Conservation (phyloP, 2,888 invertebrate species). For the Nephrocerus scutellatus region DNA sequence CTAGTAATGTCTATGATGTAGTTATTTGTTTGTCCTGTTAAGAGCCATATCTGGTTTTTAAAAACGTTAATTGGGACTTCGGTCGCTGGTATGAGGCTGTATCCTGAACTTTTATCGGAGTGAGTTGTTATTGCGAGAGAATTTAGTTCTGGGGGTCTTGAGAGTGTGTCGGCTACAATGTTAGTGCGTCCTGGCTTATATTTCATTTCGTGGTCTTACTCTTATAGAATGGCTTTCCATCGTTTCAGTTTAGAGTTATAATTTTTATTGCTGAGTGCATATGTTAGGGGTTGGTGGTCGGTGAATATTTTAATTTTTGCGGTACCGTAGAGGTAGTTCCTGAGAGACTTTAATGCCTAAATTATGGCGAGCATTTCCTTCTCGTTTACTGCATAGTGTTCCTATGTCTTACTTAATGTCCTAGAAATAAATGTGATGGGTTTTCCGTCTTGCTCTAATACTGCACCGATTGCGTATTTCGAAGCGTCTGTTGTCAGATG, state of each 20-base stretch:
- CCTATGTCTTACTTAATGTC: slow-evolving; percentile 1
- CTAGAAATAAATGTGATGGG: slow-evolving; percentile 6
- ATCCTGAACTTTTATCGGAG: slow-evolving; percentile 6
- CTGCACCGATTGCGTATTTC: slow-evolving; percentile 4
- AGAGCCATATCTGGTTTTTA: slow-evolving; percentile 12
- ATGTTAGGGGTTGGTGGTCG: background rate
- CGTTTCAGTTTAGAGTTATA: background rate
- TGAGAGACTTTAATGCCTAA: slow-evolving; percentile 2
- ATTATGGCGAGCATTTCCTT: slow-evolving; percentile 5
- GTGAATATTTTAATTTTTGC: slow-evolving; percentile 1
- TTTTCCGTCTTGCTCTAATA: slow-evolving; percentile 1
- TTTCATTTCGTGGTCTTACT: background rate
- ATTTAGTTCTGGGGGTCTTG: slow-evolving; percentile 2
- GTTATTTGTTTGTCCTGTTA: background rate
- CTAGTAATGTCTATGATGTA: background rate
- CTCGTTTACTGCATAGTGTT: slow-evolving; percentile 5
- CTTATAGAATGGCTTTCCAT: background rate
- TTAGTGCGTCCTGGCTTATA: slow-evolving; percentile 2
- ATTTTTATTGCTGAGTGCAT: background rate
- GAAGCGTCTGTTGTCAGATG: slow-evolving; percentile 3
- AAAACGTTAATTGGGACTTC: slow-evolving; percentile 10
- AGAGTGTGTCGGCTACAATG: slow-evolving; percentile 1
- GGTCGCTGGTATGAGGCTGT: slow-evolving; percentile 7
- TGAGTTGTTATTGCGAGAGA: slow-evolving; percentile 4
- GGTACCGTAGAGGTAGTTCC: slow-evolving; percentile 7